A percentile compares a stretch with the other conserved stretches of the same genome.
Conservation (phyloP, 92 coral and sea anemone species). For the Parazoanthus swiftii region DNA sequence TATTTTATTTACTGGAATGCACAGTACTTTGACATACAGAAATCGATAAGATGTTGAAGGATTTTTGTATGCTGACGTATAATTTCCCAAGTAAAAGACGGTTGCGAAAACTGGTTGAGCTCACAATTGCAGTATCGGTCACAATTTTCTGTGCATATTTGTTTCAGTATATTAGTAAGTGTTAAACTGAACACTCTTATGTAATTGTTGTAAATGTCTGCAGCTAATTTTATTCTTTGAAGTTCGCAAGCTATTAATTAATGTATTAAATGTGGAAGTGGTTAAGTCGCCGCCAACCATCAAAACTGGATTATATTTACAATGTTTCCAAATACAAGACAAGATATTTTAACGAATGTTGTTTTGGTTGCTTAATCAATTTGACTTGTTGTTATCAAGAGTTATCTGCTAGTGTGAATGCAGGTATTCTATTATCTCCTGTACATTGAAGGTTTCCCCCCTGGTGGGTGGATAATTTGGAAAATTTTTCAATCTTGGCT, state of each 20-base stretch:
- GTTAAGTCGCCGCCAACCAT: neutral
- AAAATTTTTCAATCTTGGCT: neutral
- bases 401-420: neutral
- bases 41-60: neutral
- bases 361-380: neutral
- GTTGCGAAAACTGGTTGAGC: neutral
- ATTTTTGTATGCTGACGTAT: neutral
- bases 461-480: neutral
- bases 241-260: neutral
- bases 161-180: neutral
- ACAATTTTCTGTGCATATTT: neutral
- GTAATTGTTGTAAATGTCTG: neutral
- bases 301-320: neutral
- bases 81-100: neutral
- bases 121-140: neutral
- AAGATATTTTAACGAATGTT: neutral
- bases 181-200: neutral
- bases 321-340: no score
- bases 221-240: neutral
- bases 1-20: neutral
- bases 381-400: neutral
- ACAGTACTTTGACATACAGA: neutral
- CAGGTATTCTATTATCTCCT: neutral
- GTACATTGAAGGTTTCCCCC: constrained; percentile 2
- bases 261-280: neutral